phyloP scores from a whole-genome alignment of 1,140 invertebrate species.

The Carposina sasakii region DNA sequence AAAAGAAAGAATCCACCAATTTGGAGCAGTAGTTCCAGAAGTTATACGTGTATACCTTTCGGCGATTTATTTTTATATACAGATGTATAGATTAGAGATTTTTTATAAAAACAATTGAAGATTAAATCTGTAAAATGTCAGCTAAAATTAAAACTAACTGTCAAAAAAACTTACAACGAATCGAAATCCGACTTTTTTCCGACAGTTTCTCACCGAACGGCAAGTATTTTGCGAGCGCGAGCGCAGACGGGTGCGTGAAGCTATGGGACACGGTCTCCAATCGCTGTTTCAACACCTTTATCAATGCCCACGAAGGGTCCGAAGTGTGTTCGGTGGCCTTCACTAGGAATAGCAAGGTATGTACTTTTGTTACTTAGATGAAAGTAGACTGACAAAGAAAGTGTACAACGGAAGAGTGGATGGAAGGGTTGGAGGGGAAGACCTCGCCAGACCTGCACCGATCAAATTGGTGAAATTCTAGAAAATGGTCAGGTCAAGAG shows the following conservation, averaged over 20 bases:
- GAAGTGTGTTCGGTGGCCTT: slow-evolving; percentile 96
- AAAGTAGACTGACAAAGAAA: too few species aligned
- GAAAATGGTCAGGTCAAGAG: too few species aligned
- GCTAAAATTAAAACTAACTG: too few species aligned
- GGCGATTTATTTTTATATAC: background rate
- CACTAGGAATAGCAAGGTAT: slow-evolving; percentile 96
- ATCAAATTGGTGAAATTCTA: too few species aligned
- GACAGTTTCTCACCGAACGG: slow-evolving; percentile 83
- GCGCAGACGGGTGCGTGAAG: slow-evolving; percentile 95
- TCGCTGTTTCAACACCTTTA: slow-evolving; percentile 94
- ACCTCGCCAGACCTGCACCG: background rate
- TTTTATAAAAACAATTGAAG: background rate
- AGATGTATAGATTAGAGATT: background rate
- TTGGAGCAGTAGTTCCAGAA: too few species aligned
- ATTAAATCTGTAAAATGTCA: too few species aligned
- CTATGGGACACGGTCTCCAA: slow-evolving; percentile 97
- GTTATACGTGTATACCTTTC: too few species aligned
- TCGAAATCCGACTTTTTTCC: too few species aligned
- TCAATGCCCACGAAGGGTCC: slow-evolving; percentile 93
- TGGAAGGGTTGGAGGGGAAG: background rate
- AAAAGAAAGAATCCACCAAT: too few species aligned
- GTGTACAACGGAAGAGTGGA: background rate
- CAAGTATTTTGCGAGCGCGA: slow-evolving; percentile 90
- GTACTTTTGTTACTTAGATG: too few species aligned
- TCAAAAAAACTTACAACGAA: too few species aligned